Evolutionary conservation across 2,797 vertebrate genomes (phyloP), one percentile per base, ranked within the genome.

Genomic region (Platyrinchus mystaceus): DNA sequence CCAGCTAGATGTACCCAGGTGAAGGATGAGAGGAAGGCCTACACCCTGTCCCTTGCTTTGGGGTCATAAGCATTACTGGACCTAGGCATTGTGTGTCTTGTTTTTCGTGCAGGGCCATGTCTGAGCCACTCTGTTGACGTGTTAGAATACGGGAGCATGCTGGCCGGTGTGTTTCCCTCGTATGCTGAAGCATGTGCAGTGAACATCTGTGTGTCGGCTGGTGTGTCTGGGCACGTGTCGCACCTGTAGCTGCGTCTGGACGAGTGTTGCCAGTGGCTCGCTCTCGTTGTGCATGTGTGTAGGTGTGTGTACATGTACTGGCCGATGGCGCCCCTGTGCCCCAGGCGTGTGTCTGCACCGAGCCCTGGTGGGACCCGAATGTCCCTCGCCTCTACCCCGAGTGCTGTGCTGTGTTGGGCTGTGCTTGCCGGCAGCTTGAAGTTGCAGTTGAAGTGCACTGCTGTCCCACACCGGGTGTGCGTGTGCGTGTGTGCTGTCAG

Each of bases 61-160:
- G 87, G 80, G n/a, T 64, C 93, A 73, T 91, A 47, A 93, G 92
- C 68, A 86, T 94, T 92, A 90, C 89, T 67, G 91, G 87, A 90
- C 69, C 76, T 82, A 55, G 89, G 95, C 92, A 47, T 93, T 62
- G 62, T 56, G 87, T 60, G 81, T 94, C 83, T 87, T 73, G 77
- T 58, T 92, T 90, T 67, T 56, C 75, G 78, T 90, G 83, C 75
- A 67, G 87, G 86, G 84, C 86, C 10, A 1, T 0, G 0, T 89
- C 78, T 24, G 81, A 94, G 92, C 81, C 24, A 1, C 90, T 69
- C 23, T 18, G 88, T 55, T 75, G 46, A 5, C 2, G 4, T 70
- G 71, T 47, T 41, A 84, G 87, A 34, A 20, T 18, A 12, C 0
- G 7, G 74, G 66, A 91, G 69, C 46, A 17, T 32, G 74, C 56